These are phyloP conservation scores for Eulemur rufifrons DNA, from an alignment of 2,113 vertebrate genomes.

Conservation along the genomic window DNA sequence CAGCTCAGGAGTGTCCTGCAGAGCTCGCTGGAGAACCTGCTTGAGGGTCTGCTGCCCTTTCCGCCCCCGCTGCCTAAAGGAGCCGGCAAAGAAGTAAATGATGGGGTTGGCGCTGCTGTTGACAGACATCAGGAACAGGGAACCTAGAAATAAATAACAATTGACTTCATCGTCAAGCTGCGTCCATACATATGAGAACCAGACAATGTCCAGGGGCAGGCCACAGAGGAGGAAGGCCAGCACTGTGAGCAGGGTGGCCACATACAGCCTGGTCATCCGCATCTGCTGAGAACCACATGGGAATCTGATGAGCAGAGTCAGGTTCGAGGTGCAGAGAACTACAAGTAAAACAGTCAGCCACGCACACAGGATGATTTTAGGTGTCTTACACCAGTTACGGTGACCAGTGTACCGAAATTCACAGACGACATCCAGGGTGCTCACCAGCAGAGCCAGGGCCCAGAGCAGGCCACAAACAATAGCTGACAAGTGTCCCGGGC, in stretches of 20 bases:
- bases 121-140: rapidly evolving
- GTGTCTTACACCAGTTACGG: no score
- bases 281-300: neutral
- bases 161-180: rapidly evolving
- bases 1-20: neutral
- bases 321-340: neutral
- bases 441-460: neutral
- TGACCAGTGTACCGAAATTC: no score
- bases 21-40: neutral
- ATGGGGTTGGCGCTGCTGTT: neutral
- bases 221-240: slow-evolving; percentile 23
- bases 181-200: neutral
- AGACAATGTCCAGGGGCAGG: neutral
- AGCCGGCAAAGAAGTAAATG: neutral
- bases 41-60: neutral
- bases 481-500: neutral
- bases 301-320: neutral
- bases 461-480: neutral
- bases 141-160: neutral
- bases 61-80: neutral
- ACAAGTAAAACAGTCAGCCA: neutral
- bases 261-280: neutral
- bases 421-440: no score
- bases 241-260: neutral
- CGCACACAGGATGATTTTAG: neutral